Evolutionary conservation across 2,888 invertebrate genomes (phyloP).

Genomic region (Heliconius sara): DNA sequence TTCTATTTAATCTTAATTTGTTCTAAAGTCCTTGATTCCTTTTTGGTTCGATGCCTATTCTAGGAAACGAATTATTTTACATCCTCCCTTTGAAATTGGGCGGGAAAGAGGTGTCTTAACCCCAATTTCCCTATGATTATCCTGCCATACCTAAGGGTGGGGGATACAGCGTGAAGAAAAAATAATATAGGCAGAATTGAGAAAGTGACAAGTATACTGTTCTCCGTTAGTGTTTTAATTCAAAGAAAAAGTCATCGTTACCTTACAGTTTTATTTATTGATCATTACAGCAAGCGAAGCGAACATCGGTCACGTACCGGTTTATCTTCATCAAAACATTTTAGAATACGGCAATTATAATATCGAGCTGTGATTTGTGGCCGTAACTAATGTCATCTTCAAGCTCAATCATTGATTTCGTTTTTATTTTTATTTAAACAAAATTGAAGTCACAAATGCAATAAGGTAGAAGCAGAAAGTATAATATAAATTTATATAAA

Average conservation of each 20-base stretch:
- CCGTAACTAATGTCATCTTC: slow-evolving; percentile 15
- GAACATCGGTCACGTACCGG: neutral
- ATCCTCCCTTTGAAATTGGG: no score
- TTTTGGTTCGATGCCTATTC: no score
- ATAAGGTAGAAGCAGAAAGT: neutral
- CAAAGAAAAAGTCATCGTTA: neutral
- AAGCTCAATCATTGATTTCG: slow-evolving; percentile 2
- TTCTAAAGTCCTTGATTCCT: neutral
- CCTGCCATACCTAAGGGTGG: no score
- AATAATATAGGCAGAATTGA: no score
- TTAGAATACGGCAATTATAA: neutral
- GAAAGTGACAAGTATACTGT: no score
- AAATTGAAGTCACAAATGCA: slow-evolving; percentile 2
- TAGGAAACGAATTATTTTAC: no score
- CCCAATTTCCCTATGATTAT: no score
- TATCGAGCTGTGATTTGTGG: neutral
- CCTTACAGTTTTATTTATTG: neutral
- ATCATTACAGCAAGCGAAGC: neutral
- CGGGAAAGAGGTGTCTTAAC: no score
- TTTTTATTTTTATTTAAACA: neutral
- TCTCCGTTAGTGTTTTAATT: no score
- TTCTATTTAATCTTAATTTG: neutral
- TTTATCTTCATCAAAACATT: neutral
- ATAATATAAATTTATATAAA: neutral
- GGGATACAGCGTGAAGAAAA: no score